Base-by-base conservation (phyloP, 2,113 vertebrate species). In the Labeo rohita region DNA sequence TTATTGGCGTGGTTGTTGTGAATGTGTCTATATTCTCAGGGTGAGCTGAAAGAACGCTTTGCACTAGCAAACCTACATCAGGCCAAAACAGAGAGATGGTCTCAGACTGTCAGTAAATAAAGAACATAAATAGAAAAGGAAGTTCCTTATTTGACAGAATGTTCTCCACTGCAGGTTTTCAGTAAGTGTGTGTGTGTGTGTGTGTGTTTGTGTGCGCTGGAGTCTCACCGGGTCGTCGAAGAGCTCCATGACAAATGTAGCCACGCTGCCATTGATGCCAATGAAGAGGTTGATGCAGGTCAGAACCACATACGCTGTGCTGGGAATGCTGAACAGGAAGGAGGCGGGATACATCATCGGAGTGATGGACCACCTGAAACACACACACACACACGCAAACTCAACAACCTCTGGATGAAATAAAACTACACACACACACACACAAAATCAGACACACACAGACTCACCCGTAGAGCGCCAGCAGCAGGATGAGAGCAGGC, bases 261-360 rank as follows among this genome's bases (percentile, higher is more conserved):
- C 98, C 86, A 99, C 94, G 0, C 98, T 99, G 88, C 98, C 97
- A 4, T 99, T 99, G 86, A 99, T 98, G 2, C 98, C 98, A 5
- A 99, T 98, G 94, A 99, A 99, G 87, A 99, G 96, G 93, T 99
- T 99, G 88, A 99, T 90, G 2, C 96, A 98, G 89, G 97, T 99
- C 85, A 99, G 94, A 36, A 97, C 98, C 90, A 99, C 97, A 0
- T 99, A 99, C 0, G 98, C 98, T 0, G 98, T 99, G 94, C 98
- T 99, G 86, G 98, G 98, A 52, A 99, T 97, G 80, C 94, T 97
- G 94, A 99, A 99, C 86, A 99, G 50, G 2, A 99, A 99, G 80
- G 98, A 98, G 36, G 97, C 97, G 0, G 98, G 98, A 89, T 99
- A 99, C 98, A 99, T 99, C 92, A 98, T 96, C 9, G 98, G 98